These are phyloP conservation scores for Oligia strigilis DNA, from an alignment of 2,888 invertebrate species.

Conservation along the genomic window DNA sequence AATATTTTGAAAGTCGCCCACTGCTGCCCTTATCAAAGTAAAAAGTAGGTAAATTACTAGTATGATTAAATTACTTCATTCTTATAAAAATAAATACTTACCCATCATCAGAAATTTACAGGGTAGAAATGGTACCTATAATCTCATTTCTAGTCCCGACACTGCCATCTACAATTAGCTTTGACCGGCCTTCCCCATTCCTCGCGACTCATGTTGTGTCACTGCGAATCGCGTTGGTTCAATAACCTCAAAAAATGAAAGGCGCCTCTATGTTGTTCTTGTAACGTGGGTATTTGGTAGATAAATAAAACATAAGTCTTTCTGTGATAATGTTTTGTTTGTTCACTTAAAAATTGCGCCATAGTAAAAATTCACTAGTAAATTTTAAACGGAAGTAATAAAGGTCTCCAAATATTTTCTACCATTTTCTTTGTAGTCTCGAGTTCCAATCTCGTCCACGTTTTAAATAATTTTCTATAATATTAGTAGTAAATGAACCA, in stretches of 20 bases:
- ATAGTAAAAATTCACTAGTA: constrained; percentile 49
- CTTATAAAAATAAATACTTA: too few species aligned
- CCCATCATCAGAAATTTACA: too few species aligned
- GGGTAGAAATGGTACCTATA: too few species aligned
- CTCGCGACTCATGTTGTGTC: background rate
- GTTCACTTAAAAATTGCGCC: constrained; percentile 63
- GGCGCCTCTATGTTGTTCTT: background rate
- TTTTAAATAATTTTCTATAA: constrained; percentile 18
- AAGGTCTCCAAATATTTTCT: constrained; percentile 18
- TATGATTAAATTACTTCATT: too few species aligned
- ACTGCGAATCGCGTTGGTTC: background rate
- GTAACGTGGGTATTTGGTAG: background rate
- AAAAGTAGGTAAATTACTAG: too few species aligned
- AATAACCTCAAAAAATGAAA: background rate
- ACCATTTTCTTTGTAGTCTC: background rate
- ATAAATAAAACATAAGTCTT: constrained; percentile 59
- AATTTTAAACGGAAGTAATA: constrained; percentile 39
- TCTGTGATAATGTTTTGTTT: constrained; percentile 64
- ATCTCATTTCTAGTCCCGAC: too few species aligned
- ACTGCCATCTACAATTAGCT: too few species aligned
- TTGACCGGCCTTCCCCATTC: too few species aligned
- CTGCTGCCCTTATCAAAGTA: too few species aligned
- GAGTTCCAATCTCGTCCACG: constrained; percentile 30
- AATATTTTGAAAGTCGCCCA: too few species aligned
- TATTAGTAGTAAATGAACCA: constrained; percentile 26